These are phyloP conservation scores for Phrynocephalus guinanensis DNA, from an alignment of 2,797 vertebrate genomes.

Conservation along the genomic window DNA sequence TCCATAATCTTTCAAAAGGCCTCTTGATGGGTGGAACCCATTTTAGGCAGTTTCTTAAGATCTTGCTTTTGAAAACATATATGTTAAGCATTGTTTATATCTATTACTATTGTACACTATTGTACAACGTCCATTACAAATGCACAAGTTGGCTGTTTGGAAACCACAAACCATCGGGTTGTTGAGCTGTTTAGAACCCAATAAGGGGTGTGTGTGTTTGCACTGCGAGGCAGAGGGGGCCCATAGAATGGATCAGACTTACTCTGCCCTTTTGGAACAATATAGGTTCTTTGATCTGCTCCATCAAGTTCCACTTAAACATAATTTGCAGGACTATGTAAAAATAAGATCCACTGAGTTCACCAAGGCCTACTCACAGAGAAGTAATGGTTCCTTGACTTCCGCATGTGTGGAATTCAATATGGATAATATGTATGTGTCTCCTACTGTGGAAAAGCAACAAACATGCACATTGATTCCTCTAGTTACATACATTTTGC, in stretches of 20 bases:
- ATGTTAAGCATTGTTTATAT: not conserved
- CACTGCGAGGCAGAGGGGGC: not conserved
- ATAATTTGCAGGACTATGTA: not conserved
- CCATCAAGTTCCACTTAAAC: not conserved
- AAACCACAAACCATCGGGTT: not conserved
- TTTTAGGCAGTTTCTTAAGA: not conserved
- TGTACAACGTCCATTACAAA: not conserved
- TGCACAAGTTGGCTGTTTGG: not conserved
- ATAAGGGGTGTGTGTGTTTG: not conserved
- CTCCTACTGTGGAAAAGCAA: not conserved
- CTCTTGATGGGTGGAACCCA: not conserved
- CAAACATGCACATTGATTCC: not conserved
- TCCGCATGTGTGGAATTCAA: not conserved
- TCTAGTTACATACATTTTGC: not conserved
- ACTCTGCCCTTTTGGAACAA: not conserved
- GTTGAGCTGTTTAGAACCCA: not conserved
- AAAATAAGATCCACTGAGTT: not conserved
- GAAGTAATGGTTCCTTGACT: not conserved
- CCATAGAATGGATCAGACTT: not conserved
- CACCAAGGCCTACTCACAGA: not conserved
- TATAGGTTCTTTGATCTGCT: not conserved
- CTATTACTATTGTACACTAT: not conserved
- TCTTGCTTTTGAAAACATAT: not conserved
- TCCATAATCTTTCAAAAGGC: not conserved
- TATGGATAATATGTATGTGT: not conserved